These are phyloP conservation scores for Chymomyza fuscimana DNA, from an alignment of 2,888 invertebrate species.

Conservation along the genomic window DNA sequence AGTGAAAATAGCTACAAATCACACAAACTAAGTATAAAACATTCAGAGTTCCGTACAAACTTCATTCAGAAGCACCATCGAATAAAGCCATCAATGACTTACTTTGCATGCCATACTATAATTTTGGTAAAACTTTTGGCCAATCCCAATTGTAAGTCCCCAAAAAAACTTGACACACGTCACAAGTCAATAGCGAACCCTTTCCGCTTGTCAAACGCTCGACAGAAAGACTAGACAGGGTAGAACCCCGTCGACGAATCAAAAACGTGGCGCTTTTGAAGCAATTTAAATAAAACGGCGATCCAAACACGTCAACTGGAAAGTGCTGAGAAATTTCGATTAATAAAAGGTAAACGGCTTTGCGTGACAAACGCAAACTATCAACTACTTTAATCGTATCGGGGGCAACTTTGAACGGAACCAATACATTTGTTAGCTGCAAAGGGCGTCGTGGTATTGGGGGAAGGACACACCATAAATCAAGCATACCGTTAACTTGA, in stretches of 20 bases:
- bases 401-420: slow-evolving; percentile 59
- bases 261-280: slow-evolving; percentile 44
- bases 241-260: slow-evolving; percentile 16
- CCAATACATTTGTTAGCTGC: slow-evolving; percentile 64
- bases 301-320: slow-evolving; percentile 48
- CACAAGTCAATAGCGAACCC: slow-evolving; percentile 63
- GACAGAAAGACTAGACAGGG: neutral
- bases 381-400: slow-evolving; percentile 2
- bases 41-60: neutral
- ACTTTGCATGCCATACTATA: slow-evolving; percentile 48
- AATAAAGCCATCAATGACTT: neutral
- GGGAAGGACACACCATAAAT: slow-evolving; percentile 56
- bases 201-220: slow-evolving; percentile 61
- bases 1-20: neutral
- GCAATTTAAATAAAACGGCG: slow-evolving; percentile 63
- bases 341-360: slow-evolving; percentile 67
- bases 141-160: neutral
- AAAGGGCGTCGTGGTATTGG: neutral
- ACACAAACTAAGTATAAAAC: neutral
- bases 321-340: slow-evolving; percentile 51
- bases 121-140: slow-evolving; percentile 16
- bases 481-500: slow-evolving; percentile 68
- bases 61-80: neutral
- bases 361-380: slow-evolving; percentile 69
- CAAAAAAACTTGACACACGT: slow-evolving; percentile 10